Percentiles rank a stretch among this genome's conserved stretches.
These are phyloP conservation scores for Marmota flaviventris DNA, from an alignment of 2,113 vertebrate genomes.

Conservation along the genomic window DNA sequence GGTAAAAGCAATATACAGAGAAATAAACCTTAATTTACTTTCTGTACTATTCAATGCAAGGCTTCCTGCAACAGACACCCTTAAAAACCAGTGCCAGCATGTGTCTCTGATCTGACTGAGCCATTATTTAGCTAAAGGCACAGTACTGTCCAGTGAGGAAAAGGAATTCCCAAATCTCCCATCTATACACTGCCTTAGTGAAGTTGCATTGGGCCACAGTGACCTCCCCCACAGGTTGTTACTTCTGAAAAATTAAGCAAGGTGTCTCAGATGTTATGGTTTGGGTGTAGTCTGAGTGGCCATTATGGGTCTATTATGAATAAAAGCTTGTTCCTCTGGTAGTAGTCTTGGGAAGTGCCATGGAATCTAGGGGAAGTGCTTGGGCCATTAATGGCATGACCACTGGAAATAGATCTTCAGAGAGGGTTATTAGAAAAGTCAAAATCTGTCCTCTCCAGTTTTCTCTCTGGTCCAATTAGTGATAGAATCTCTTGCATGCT, in stretches of 20 bases:
- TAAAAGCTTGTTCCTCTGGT: too few relatives aligned
- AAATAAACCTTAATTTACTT: neutral
- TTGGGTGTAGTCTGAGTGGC: neutral
- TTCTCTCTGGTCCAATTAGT: neutral
- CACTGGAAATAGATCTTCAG: neutral
- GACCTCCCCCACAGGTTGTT: too few relatives aligned
- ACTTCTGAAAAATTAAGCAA: neutral
- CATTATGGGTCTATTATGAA: neutral
- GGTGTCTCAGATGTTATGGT: neutral
- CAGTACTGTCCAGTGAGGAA: neutral
- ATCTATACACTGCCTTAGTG: neutral
- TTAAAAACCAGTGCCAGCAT: neutral
- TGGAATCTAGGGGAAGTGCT: neutral
- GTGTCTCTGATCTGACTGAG: neutral
- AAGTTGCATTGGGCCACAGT: neutral
- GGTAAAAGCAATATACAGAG: neutral
- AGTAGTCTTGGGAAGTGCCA: too few relatives aligned
- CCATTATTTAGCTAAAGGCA: fast-evolving
- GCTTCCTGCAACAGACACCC: neutral
- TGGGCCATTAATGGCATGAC: neutral
- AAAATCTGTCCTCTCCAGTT: too few relatives aligned
- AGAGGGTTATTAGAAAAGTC: neutral
- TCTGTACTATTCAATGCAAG: neutral
- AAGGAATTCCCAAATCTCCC: neutral
- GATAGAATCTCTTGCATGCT: neutral